These are phyloP conservation scores for Elephas maximus DNA, from an alignment of 2,113 vertebrate genomes.

Conservation along the genomic window DNA sequence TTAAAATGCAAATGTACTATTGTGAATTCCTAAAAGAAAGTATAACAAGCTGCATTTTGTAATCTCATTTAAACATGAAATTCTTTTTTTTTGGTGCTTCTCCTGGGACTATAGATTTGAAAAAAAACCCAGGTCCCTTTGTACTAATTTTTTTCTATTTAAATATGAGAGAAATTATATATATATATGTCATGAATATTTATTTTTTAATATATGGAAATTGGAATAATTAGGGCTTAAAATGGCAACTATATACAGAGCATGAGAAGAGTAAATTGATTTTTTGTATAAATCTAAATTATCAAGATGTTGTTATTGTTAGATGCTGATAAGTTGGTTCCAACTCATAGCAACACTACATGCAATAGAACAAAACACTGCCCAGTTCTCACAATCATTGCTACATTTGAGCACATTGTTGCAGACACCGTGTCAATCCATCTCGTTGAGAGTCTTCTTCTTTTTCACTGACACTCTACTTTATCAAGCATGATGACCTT, in stretches of 20 bases:
- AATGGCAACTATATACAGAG: not conserved
- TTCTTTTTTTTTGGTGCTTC: not conserved
- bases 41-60: not conserved
- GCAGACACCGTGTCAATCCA: too few species aligned
- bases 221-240: not conserved
- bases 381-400: too few species aligned
- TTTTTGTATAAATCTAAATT: conserved; percentile 8
- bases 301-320: not conserved
- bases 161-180: not conserved
- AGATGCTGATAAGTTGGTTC: too few species aligned
- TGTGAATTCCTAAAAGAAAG: not conserved
- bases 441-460: too few species aligned
- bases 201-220: conserved; percentile 16
- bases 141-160: conserved; percentile 30
- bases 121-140: not conserved
- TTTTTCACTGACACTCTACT: too few species aligned
- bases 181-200: not conserved
- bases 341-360: too few species aligned
- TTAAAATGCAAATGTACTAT: conserved; percentile 10
- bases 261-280: not conserved
- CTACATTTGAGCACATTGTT: too few species aligned
- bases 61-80: not conserved
- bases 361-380: too few species aligned
- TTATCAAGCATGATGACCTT: too few species aligned
- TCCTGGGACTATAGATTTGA: not conserved